These are phyloP conservation scores for Leptarthrus brevirostris DNA, from an alignment of 2,888 invertebrate genomes.

Conservation along the genomic window DNA sequence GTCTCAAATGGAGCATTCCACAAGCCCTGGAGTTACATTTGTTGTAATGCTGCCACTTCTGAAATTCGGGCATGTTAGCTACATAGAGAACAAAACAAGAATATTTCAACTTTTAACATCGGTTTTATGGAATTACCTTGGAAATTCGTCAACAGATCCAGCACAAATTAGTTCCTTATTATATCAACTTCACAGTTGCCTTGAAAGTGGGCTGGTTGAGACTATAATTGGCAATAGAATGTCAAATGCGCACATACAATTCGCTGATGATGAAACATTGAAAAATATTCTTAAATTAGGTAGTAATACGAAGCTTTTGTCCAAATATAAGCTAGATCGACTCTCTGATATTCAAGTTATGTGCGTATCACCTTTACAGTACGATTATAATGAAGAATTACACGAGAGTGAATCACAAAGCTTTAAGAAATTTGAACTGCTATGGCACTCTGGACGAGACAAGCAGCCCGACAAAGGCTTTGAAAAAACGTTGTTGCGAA, in stretches of 20 bases:
- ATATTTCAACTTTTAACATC: slow-evolving; percentile 76
- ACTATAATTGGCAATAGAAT: slow-evolving; percentile 73
- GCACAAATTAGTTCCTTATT: slow-evolving; percentile 73
- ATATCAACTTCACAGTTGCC: slow-evolving; percentile 81
- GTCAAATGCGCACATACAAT: slow-evolving; percentile 55
- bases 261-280: slow-evolving; percentile 24
- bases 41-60: slow-evolving; percentile 78
- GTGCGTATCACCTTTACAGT: slow-evolving; percentile 60
- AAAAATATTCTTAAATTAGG: slow-evolving; percentile 30
- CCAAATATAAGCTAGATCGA: slow-evolving; percentile 62
- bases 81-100: slow-evolving; percentile 75
- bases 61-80: slow-evolving; percentile 74
- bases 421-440: slow-evolving; percentile 66
- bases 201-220: slow-evolving; percentile 74
- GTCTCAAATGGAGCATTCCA: slow-evolving; percentile 66
- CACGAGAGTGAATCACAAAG: slow-evolving; percentile 65
- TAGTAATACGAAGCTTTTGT: slow-evolving; percentile 57
- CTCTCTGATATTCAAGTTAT: slow-evolving; percentile 64
- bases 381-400: slow-evolving; percentile 59
- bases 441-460: slow-evolving; percentile 84
- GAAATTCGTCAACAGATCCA: slow-evolving; percentile 61
- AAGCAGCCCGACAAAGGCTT: slow-evolving; percentile 68
- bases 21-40: slow-evolving; percentile 71
- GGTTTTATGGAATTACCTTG: slow-evolving; percentile 79
- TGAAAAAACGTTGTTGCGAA: slow-evolving; percentile 77